These are phyloP conservation scores for Periplaneta americana DNA, from an alignment of 1,140 invertebrate species.

Conservation along the genomic window DNA sequence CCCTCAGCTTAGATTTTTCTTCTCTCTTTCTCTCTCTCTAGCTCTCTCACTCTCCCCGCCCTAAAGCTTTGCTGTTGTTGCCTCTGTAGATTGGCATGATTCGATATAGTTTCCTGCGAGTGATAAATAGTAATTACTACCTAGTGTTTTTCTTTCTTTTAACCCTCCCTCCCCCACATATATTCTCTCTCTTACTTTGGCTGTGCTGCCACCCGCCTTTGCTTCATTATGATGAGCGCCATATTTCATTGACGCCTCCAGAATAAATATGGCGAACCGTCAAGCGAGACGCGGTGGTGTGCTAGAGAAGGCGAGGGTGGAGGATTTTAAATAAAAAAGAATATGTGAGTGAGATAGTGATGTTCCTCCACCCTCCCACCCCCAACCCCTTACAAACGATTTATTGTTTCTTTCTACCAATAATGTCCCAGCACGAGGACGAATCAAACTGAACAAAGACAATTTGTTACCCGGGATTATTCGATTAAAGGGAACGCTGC, in stretches of 20 bases:
- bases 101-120: constrained; percentile 27
- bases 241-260: constrained; percentile 20
- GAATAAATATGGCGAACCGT: constrained; percentile 21
- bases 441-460: neutral
- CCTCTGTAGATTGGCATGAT: constrained; percentile 29
- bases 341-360: neutral
- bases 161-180: constrained; percentile 22
- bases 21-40: neutral
- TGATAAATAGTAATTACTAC: constrained; percentile 30
- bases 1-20: constrained; percentile 23
- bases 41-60: neutral
- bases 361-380: too few species aligned
- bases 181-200: neutral
- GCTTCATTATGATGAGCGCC: constrained; percentile 20
- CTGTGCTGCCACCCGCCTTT: constrained; percentile 8
- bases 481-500: too few species aligned
- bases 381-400: neutral
- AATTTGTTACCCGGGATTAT: too few species aligned
- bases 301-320: neutral
- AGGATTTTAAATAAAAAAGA: neutral
- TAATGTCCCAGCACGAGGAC: neutral
- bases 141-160: constrained; percentile 22
- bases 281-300: neutral
- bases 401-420: neutral
- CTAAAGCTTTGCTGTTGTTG: neutral